Percentiles rank a stretch among this genome's conserved stretches.
These are phyloP conservation scores for Pseudoatta argentina DNA, from an alignment of 1,140 invertebrate genomes.

Conservation along the genomic window DNA sequence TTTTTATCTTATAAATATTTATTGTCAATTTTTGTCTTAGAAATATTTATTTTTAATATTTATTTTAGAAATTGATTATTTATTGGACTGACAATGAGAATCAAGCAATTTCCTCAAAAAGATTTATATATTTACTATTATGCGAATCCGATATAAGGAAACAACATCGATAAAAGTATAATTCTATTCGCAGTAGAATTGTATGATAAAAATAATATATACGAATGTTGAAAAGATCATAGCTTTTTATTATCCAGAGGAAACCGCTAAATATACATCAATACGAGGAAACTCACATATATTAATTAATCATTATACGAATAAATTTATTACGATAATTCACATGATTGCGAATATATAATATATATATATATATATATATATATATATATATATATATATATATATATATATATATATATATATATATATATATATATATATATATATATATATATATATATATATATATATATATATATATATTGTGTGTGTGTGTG, in stretches of 20 bases:
- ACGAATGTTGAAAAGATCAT: neutral
- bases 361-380: too few relatives aligned
- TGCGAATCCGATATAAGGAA: neutral
- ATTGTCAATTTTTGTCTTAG: neutral
- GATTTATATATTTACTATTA: neutral
- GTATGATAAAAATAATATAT: constrained; percentile 5
- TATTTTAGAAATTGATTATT: constrained; percentile 1
- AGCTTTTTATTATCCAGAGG: neutral
- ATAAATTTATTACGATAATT: constrained; percentile 5
- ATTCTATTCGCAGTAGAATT: neutral
- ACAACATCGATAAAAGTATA: neutral
- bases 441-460: too few relatives aligned
- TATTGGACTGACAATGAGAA: neutral
- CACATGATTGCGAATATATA: neutral
- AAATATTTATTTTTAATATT: neutral
- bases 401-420: too few relatives aligned
- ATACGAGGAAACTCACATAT: neutral
- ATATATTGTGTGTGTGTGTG: too few relatives aligned
- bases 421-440: too few relatives aligned
- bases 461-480: too few relatives aligned
- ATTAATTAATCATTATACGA: neutral
- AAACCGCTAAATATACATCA: too few relatives aligned
- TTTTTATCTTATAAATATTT: neutral
- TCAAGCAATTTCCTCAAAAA: neutral
- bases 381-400: too few relatives aligned